Evolutionary conservation across 2,797 vertebrate genomes (phyloP).

Genomic region (Poecilia wingei): DNA sequence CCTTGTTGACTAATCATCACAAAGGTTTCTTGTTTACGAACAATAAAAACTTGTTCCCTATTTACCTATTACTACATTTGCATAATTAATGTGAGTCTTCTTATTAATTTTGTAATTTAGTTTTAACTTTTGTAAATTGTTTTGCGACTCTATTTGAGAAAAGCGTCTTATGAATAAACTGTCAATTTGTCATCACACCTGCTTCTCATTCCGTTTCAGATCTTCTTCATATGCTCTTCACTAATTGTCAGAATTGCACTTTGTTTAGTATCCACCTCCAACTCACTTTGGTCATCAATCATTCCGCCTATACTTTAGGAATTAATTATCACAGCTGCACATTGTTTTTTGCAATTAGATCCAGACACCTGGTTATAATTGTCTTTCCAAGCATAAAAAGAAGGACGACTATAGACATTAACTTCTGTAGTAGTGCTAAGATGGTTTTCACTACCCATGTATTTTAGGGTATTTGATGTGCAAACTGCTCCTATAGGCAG

Average conservation of each 20-base stretch:
- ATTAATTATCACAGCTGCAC: too few species aligned
- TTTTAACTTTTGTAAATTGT: background rate
- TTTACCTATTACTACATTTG: background rate
- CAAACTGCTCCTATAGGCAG: background rate
- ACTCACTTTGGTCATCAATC: background rate
- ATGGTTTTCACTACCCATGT: background rate
- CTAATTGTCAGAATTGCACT: background rate
- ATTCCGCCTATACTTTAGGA: too few species aligned
- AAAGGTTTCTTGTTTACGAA: background rate
- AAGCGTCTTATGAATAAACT: background rate
- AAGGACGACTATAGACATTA: background rate
- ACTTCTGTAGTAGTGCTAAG: background rate
- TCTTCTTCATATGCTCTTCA: background rate
- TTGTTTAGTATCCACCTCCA: background rate
- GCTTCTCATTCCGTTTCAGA: background rate
- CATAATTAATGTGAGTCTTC: background rate
- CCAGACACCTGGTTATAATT: too few species aligned
- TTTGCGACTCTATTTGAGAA: background rate
- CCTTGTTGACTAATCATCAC: background rate
- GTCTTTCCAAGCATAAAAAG: background rate
- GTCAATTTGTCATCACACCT: background rate
- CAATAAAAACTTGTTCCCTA: background rate
- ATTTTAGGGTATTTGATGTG: background rate
- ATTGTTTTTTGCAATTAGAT: too few species aligned
- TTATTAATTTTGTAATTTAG: background rate